Percentiles rank a stretch among this genome's conserved stretches.
These are phyloP conservation scores for Paracentrotus lividus DNA, from an alignment of 53 echinoderm and acorn worm genomes.

Conservation along the genomic window DNA sequence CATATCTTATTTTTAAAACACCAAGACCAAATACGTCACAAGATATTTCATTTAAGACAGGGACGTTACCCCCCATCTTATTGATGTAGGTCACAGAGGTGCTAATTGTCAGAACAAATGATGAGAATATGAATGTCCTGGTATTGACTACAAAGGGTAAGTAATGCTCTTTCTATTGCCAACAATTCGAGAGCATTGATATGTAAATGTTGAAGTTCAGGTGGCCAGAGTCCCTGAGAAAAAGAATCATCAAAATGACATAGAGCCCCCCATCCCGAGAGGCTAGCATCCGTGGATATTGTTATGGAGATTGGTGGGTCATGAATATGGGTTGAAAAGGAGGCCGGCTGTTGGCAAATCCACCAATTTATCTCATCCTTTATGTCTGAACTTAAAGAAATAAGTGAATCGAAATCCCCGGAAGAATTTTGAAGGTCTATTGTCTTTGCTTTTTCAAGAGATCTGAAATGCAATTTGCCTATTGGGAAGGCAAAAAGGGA, in stretches of 20 bases:
- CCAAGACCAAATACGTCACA: too few species aligned
- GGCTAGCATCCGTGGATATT: background rate
- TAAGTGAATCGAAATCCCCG: slow-evolving; percentile 30
- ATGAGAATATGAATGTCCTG: too few species aligned
- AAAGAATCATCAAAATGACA: background rate
- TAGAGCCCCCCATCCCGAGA: background rate
- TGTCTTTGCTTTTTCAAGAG: slow-evolving; percentile 37
- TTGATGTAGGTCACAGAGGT: too few species aligned
- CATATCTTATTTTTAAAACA: too few species aligned
- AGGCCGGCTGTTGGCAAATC: too few species aligned
- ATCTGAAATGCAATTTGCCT: slow-evolving; percentile 23
- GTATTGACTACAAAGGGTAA: too few species aligned
- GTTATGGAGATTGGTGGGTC: background rate
- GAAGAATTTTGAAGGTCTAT: slow-evolving; percentile 9
- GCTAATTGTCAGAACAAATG: too few species aligned
- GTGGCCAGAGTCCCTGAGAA: too few species aligned
- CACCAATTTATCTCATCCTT: slow-evolving; percentile 5
- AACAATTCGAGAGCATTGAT: background rate
- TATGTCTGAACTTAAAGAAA: background rate
- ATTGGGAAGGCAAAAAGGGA: background rate
- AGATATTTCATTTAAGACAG: too few species aligned
- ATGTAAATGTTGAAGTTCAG: background rate
- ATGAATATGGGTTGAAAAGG: background rate
- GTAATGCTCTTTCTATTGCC: too few species aligned
- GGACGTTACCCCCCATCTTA: background rate